Percentiles rank a stretch among this genome's conserved stretches.
Conservation (phyloP, 1,140 invertebrate species). For the Cardiocondyla obscurior region DNA sequence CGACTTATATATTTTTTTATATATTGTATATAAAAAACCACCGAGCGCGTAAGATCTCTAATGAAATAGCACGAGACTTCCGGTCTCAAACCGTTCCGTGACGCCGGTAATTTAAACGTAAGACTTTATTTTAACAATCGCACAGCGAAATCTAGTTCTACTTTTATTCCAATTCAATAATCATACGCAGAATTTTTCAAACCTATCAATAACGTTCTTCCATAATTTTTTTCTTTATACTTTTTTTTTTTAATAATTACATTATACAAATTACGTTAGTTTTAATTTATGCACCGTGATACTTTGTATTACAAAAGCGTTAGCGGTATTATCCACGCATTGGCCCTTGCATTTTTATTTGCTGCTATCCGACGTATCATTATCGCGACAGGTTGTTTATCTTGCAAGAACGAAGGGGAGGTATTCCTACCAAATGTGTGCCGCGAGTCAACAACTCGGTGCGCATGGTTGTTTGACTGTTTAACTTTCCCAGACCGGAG, state of each 20-base stretch:
- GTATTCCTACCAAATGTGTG: slow-evolving; percentile 80
- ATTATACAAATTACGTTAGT: neutral
- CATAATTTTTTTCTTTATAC: too few species aligned
- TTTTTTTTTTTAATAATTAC: neutral
- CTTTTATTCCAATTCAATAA: neutral
- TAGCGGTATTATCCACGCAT: neutral
- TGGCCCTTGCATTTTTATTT: slow-evolving; percentile 63
- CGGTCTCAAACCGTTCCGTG: neutral
- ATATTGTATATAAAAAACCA: neutral
- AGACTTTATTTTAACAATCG: neutral
- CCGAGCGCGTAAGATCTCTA: neutral
- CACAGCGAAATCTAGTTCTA: neutral
- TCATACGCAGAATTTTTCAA: neutral
- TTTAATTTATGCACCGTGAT: neutral
- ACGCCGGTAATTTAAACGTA: neutral
- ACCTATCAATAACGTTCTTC: too few species aligned
- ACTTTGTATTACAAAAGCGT: neutral
- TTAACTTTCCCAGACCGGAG: slow-evolving; percentile 83
- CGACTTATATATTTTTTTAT: neutral
- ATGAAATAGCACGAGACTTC: neutral
- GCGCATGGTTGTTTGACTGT: slow-evolving; percentile 79
- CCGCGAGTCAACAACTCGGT: slow-evolving; percentile 80
- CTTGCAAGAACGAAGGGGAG: slow-evolving; percentile 67
- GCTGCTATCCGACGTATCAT: slow-evolving; percentile 76
- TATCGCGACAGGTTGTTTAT: slow-evolving; percentile 82